phyloP scores from a whole-genome alignment of 2,888 invertebrate genomes.

The Tipula confusa region DNA sequence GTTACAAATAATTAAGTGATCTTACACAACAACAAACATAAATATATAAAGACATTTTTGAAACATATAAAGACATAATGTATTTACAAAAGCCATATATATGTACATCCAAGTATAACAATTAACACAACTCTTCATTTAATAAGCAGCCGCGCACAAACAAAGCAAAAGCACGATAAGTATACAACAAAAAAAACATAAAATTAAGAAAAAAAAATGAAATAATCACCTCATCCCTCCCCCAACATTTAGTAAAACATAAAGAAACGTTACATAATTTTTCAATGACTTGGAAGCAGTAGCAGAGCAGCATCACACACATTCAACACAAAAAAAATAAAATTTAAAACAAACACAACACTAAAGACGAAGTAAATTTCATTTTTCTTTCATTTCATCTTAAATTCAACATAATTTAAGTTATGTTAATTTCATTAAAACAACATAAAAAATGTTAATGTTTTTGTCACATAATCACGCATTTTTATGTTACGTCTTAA shows the following conservation, averaged over 20 bases:
- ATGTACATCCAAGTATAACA: neutral
- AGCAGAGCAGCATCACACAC: neutral
- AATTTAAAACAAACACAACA: neutral
- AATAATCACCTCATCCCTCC: neutral
- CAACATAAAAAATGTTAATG: constrained; percentile 25
- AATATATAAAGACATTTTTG: neutral
- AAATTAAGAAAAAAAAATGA: neutral
- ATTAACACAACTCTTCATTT: constrained; percentile 21
- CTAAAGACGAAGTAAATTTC: neutral
- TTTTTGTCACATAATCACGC: constrained; percentile 25
- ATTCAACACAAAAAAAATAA: neutral
- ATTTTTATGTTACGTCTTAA: constrained; percentile 20
- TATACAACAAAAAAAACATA: neutral
- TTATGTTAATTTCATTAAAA: constrained; percentile 15
- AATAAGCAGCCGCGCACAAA: neutral
- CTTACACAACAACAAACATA: neutral
- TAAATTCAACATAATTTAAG: constrained; percentile 15
- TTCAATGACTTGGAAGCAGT: neutral
- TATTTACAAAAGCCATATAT: neutral
- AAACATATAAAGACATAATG: neutral
- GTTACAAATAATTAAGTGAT: neutral
- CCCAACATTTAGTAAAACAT: neutral
- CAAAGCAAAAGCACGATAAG: neutral
- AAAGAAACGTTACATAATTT: neutral
- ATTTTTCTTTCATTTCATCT: neutral